Percentiles rank a stretch among this genome's conserved stretches.
These are phyloP conservation scores for Drosophila anceps DNA, from an alignment of 2,888 invertebrate genomes.

Conservation along the genomic window DNA sequence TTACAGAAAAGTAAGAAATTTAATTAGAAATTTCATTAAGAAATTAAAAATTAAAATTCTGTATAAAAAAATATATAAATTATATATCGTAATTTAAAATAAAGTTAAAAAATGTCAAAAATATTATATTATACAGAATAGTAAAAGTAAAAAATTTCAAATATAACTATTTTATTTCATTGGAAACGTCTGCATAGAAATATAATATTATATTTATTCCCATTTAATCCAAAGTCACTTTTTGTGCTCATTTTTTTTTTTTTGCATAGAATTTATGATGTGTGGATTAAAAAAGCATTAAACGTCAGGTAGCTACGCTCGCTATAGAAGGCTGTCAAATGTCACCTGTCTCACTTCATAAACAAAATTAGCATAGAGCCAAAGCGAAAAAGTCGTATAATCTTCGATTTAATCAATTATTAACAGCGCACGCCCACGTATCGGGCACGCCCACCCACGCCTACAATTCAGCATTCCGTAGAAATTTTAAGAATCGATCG, in stretches of 20 bases:
- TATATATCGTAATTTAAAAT: no score
- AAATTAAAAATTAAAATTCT: no score
- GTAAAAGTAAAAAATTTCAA: no score
- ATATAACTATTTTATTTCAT: no score
- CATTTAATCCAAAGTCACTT: neutral
- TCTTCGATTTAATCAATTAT: constrained; percentile 43
- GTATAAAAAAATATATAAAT: no score
- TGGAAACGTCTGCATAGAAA: no score
- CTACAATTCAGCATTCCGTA: constrained; percentile 26
- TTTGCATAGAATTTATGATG: neutral
- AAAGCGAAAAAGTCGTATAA: constrained; percentile 23
- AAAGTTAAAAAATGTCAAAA: no score
- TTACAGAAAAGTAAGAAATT: neutral
- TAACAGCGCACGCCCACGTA: constrained; percentile 37
- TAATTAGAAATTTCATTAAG: no score
- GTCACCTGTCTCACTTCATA: constrained; percentile 40
- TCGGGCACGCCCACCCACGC: constrained; percentile 50
- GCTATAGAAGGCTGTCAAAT: constrained; percentile 27
- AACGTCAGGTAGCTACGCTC: constrained; percentile 1
- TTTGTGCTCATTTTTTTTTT: no score
- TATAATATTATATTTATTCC: no score
- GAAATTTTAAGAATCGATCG: constrained; percentile 65
- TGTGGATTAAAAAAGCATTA: neutral
- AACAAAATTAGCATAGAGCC: constrained; percentile 28
- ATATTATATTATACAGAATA: no score